Base-by-base conservation (phyloP, 2,888 invertebrate genomes). In the Lithophane socia region DNA sequence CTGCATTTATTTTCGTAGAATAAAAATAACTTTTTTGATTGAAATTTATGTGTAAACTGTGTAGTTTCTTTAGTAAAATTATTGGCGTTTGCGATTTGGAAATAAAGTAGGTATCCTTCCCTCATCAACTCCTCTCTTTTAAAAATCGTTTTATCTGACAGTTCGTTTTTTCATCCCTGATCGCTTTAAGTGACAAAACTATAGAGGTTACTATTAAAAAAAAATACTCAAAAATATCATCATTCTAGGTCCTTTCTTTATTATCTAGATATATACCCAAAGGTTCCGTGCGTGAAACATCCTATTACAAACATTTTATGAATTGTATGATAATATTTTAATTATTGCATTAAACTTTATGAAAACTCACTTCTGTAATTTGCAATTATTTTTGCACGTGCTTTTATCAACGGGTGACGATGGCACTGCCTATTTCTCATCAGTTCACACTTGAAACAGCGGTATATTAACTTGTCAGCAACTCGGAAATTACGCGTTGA, bases 401-500 rank as follows among this genome's bases (percentile, higher is more conserved):
- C 4, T 4, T 9, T 3, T 60, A 61, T 9, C 16, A n/a, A 13
- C 3, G 9, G 16, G 16, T 10, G n/a, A 56, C 0, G 10, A 67
- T 54, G 10, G 3, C 29, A 29, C 13, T 13, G n/a, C 10, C 54
- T 63, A 63, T 47, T 54, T 21, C 21, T 73, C 42, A 63, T 2
- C 10, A 63, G 18, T 49, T 29, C n/a, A 56, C 29, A 79, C 21
- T 47, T 37, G 13, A 64, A 24, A 44, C 18, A 54, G 44, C 16
- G 16, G 52, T 60, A 49, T 52, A 66, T 65, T 66, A 82, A 82
- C 3, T 64, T 82, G 52, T 69, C 66, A 67, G 54, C 24, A 29
- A 24, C 77, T 67, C 37, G 44, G 67, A 77, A 69, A 84, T 73
- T 83, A 29, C 9, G 24, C 56, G 52, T 61, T 80, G 37, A 65